A percentile compares a stretch with the other conserved stretches of the same genome.
These are phyloP conservation scores for Tor tambroides DNA, from an alignment of 2,113 vertebrate species.

Conservation along the genomic window DNA sequence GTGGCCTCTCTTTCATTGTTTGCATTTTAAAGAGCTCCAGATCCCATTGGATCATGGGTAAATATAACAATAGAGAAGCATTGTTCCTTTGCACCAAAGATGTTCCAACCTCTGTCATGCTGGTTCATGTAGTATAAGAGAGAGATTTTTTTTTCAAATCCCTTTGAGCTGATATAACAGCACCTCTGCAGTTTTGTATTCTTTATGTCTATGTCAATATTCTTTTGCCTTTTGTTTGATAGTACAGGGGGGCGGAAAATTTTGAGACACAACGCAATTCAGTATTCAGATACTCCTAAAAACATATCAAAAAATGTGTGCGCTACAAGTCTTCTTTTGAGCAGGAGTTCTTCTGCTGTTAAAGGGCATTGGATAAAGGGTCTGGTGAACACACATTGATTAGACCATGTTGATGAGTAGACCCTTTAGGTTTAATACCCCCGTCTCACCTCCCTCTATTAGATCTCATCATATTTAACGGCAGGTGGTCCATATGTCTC, in stretches of 20 bases:
- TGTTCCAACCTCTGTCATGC: constrained; percentile 14
- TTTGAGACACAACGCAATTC: neutral
- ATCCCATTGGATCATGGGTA: constrained; percentile 16
- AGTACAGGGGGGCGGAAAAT: neutral
- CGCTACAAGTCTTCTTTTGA: neutral
- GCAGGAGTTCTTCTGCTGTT: neutral
- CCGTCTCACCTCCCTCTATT: constrained; percentile 48
- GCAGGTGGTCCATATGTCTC: constrained; percentile 64
- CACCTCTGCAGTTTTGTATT: neutral
- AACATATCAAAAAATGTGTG: neutral
- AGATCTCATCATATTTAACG: constrained; percentile 60
- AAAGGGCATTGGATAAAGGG: constrained; percentile 2
- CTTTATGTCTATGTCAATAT: neutral
- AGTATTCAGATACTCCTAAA: neutral
- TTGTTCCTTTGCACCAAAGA: constrained; percentile 12
- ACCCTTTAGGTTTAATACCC: constrained; percentile 60
- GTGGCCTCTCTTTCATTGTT: constrained; percentile 19
- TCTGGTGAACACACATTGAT: neutral
- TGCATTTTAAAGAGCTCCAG: neutral
- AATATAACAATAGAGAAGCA: constrained; percentile 19
- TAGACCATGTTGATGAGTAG: constrained; percentile 33
- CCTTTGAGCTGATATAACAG: constrained; percentile 5
- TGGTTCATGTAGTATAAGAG: neutral
- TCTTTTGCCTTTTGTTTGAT: neutral
- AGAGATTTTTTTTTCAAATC: neutral